phyloP scores from a whole-genome alignment of 2,113 vertebrate genomes.

The Sprattus sprattus region DNA sequence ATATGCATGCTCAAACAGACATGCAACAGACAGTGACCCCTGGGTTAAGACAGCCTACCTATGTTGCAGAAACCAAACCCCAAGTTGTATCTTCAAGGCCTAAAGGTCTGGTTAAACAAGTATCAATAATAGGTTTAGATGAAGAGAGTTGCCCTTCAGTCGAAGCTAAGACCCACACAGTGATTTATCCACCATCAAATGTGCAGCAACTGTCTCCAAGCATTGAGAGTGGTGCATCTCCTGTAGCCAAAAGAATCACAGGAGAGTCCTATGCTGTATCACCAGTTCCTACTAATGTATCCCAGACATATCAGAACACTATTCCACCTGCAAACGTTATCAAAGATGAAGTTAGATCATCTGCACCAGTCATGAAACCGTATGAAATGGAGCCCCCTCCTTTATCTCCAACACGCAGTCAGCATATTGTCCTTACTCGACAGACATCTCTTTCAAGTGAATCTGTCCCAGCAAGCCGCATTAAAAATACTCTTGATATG shows the following conservation, averaged over 20 bases:
- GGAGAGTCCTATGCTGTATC: background rate
- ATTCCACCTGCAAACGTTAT: background rate
- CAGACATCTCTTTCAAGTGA: background rate
- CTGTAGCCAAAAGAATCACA: background rate
- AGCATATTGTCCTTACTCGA: conserved; percentile 31
- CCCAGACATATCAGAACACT: background rate
- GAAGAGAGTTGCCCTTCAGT: conserved; percentile 48
- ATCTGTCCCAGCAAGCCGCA: background rate
- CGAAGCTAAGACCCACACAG: background rate
- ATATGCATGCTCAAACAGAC: background rate
- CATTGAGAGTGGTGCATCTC: background rate
- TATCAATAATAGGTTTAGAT: conserved; percentile 58
- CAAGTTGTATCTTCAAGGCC: conserved; percentile 39
- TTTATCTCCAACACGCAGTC: background rate
- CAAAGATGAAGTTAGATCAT: background rate
- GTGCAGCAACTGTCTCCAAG: conserved; percentile 12
- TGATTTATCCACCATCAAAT: background rate
- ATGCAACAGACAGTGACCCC: background rate
- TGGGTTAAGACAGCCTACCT: background rate
- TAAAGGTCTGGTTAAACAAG: conserved; percentile 67
- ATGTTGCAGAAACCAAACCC: background rate
- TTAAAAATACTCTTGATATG: background rate
- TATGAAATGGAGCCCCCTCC: background rate
- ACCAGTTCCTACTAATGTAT: background rate
- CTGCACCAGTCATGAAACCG: background rate